phyloP scores from a whole-genome alignment of 2,113 vertebrate species.

The Alligator mississippiensis region DNA sequence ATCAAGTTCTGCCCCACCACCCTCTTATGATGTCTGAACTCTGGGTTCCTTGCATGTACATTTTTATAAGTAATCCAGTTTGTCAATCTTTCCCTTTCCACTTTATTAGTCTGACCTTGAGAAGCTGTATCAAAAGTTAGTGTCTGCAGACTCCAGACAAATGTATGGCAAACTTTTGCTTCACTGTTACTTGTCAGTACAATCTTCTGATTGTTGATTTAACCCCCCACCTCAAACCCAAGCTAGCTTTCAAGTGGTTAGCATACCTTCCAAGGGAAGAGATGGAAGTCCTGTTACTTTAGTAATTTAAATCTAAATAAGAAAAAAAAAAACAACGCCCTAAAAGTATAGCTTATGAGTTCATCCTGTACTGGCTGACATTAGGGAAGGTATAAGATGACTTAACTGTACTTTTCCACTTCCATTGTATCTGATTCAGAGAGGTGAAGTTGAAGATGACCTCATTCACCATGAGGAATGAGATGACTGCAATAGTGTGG shows the following conservation, averaged over 20 bases:
- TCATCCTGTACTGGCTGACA: background rate
- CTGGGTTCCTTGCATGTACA: no score
- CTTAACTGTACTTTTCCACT: conserved; percentile 42
- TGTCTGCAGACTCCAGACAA: background rate
- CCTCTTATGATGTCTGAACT: background rate
- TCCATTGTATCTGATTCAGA: conserved; percentile 46
- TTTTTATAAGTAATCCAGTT: background rate
- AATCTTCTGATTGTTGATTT: background rate
- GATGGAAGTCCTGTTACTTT: background rate
- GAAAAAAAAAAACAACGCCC: background rate
- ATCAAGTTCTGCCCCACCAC: background rate
- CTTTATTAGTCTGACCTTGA: background rate
- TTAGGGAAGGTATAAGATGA: background rate
- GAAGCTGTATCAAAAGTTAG: background rate
- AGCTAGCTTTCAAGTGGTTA: background rate
- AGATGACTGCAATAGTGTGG: background rate
- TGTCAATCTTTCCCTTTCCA: background rate
- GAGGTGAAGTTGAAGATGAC: conserved; percentile 59
- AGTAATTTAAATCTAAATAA: background rate
- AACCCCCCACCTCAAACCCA: no score
- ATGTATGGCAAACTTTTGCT: background rate
- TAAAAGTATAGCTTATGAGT: background rate
- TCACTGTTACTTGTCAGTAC: background rate
- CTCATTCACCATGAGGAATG: conserved; percentile 46
- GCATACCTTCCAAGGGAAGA: conserved; percentile 2